Percentiles rank a stretch among this genome's conserved stretches.
Conservation (phyloP, 2,113 vertebrate species). For the Engraulis encrasicolus region DNA sequence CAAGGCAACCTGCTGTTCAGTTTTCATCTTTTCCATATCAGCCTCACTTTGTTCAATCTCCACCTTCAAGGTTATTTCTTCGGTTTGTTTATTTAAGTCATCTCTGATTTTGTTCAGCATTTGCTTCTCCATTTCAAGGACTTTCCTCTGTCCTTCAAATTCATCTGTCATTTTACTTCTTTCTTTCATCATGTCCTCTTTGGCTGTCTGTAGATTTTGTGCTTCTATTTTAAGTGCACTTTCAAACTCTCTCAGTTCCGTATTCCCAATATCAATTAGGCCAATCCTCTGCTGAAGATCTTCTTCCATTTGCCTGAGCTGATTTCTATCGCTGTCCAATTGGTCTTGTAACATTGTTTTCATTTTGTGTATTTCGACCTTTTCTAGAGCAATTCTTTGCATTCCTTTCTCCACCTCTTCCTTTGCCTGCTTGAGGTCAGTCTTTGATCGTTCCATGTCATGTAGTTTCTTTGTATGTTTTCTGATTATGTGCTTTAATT, state of each 20-base stretch:
- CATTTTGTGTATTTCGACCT: constrained; percentile 16
- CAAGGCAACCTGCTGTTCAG: not conserved
- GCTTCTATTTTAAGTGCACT: constrained; percentile 18
- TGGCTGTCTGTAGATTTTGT: not conserved
- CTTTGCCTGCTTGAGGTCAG: constrained; percentile 44
- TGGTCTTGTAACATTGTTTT: constrained; percentile 11
- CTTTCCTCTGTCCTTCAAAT: not conserved
- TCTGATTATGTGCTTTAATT: constrained; percentile 48
- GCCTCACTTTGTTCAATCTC: not conserved
- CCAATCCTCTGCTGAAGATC: not conserved
- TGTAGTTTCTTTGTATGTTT: constrained; percentile 39
- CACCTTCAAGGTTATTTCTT: not conserved
- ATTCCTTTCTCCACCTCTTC: constrained; percentile 46
- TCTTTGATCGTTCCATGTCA: constrained; percentile 31
- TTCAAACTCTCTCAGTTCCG: not conserved
- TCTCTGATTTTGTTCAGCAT: not conserved
- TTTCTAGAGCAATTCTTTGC: constrained; percentile 14
- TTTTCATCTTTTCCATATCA: not conserved
- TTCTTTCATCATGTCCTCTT: not conserved
- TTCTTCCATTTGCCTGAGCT: not conserved
- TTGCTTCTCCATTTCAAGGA: constrained; percentile 4
- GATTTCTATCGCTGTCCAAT: not conserved
- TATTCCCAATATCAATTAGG: not conserved
- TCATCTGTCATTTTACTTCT: not conserved
- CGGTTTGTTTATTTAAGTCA: not conserved